These are phyloP conservation scores for Atherinosoma microstoma DNA, from an alignment of 2,797 vertebrate species.

Conservation along the genomic window DNA sequence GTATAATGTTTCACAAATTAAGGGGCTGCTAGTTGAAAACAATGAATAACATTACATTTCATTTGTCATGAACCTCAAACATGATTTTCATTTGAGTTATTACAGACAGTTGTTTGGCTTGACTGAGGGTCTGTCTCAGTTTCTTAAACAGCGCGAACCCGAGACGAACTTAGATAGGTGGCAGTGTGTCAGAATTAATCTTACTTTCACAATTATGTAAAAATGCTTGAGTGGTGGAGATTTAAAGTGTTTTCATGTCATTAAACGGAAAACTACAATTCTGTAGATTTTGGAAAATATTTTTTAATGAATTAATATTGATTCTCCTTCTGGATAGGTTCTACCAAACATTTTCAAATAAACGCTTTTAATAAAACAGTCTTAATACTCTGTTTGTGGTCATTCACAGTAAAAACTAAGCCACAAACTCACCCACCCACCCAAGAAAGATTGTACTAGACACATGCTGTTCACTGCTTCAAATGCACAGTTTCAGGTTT, in stretches of 20 bases:
- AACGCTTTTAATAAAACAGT: no score
- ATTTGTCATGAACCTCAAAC: constrained; percentile 1
- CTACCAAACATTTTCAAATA: neutral
- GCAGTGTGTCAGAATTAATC: constrained; percentile 1
- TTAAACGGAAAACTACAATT: neutral
- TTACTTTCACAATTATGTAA: constrained; percentile 8
- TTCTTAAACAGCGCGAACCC: neutral
- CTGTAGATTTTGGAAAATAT: neutral
- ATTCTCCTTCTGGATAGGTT: neutral
- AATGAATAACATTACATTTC: neutral
- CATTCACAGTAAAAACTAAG: neutral
- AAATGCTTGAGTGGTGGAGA: constrained; percentile 2
- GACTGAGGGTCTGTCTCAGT: neutral
- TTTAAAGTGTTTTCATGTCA: neutral
- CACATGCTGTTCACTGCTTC: constrained; percentile 15
- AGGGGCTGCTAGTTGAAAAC: constrained; percentile 11
- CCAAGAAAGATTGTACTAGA: no score
- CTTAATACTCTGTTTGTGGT: neutral
- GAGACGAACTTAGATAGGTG: neutral
- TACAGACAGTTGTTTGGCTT: neutral
- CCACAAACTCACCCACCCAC: neutral
- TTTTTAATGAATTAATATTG: no score
- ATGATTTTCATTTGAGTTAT: constrained; percentile 7
- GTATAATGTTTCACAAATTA: neutral
- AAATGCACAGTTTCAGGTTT: constrained; percentile 36